A percentile compares a stretch with the other conserved stretches of the same genome.
phyloP scores from a whole-genome alignment of 2,113 vertebrate species.

The Mixornis gularis region DNA sequence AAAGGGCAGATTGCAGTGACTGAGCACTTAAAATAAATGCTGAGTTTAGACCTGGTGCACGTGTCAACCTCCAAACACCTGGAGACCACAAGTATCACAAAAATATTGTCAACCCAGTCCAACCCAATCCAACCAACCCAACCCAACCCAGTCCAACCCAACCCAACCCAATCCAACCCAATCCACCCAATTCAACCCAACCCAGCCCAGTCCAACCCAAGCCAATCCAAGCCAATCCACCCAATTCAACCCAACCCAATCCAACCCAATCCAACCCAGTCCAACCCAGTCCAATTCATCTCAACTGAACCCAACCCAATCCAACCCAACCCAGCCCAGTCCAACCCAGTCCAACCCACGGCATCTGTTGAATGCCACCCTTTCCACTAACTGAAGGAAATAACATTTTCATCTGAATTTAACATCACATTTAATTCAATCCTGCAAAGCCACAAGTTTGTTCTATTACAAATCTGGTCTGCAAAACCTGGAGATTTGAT shows the following conservation, averaged over 20 bases:
- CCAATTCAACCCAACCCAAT: neutral
- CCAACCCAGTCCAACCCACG: neutral
- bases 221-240: fast-evolving
- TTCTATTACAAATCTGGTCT: neutral
- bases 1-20: neutral
- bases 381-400: neutral
- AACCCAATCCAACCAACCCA: neutral
- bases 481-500: neutral
- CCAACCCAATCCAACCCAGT: neutral
- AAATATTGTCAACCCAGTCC: neutral
- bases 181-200: neutral
- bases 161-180: neutral
- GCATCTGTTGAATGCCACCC: neutral
- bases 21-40: neutral
- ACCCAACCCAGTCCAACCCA: neutral
- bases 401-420: neutral
- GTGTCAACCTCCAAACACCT: neutral
- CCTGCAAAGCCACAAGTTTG: neutral
- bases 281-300: neutral
- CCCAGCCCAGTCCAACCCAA: neutral
- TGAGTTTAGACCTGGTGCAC: neutral
- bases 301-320: neutral
- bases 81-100: neutral
- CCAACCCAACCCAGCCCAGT: fast-evolving
- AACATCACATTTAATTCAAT: neutral